A percentile compares a stretch with the other conserved stretches of the same genome.
phyloP scores from a whole-genome alignment of 1,140 invertebrate species.

The Chelonus insularis region DNA sequence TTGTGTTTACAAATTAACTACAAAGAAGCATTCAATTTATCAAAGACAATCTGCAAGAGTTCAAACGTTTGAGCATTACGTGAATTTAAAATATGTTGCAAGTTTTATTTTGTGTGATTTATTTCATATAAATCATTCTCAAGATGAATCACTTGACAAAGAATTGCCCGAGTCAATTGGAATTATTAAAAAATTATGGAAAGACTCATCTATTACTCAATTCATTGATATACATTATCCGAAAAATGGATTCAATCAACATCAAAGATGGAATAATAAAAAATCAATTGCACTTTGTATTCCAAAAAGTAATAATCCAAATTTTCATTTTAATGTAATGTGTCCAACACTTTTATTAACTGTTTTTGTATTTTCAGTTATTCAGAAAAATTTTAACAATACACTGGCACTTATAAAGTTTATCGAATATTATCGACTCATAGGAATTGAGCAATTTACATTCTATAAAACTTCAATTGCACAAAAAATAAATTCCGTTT shows the following conservation, averaged over 20 bases:
- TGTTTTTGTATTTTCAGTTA: constrained; percentile 43
- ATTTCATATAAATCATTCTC: not conserved
- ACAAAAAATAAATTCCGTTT: constrained; percentile 57
- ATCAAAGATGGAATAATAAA: not conserved
- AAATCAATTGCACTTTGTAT: constrained; percentile 66
- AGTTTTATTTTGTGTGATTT: constrained; percentile 32
- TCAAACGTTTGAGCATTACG: constrained; percentile 26
- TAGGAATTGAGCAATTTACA: constrained; percentile 68
- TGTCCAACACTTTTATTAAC: constrained; percentile 3
- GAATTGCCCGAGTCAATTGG: constrained; percentile 27
- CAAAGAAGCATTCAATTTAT: not conserved
- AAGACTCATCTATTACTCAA: not conserved
- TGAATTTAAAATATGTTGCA: constrained; percentile 26
- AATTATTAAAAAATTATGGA: constrained; percentile 4
- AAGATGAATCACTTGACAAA: constrained; percentile 20
- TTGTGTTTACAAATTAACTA: constrained; percentile 27
- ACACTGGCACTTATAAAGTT: constrained; percentile 66
- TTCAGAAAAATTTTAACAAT: constrained; percentile 66
- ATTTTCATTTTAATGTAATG: too few species aligned
- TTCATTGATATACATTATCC: constrained; percentile 34
- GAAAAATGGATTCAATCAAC: constrained; percentile 17
- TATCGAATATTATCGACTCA: constrained; percentile 67
- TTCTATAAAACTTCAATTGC: constrained; percentile 68
- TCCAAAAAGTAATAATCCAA: constrained; percentile 42
- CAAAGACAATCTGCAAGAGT: constrained; percentile 13